These are phyloP conservation scores for Sycophila sp. DNA, from an alignment of 1,140 invertebrate species.

Conservation along the genomic window DNA sequence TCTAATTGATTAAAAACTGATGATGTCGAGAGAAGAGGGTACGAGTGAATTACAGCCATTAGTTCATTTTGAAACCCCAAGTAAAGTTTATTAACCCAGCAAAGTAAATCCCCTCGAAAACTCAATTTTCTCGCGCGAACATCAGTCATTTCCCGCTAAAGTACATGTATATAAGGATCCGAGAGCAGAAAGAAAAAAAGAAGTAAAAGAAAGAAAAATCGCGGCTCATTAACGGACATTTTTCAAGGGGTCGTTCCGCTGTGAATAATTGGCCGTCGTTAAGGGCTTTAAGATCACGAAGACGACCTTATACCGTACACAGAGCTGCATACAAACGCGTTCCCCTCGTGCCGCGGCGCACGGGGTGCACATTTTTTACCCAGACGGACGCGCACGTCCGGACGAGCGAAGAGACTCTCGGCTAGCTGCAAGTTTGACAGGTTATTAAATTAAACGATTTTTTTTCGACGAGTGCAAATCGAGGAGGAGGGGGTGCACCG, in stretches of 20 bases:
- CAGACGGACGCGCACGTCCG: not conserved
- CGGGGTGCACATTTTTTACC: not conserved
- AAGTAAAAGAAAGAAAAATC: constrained; percentile 36
- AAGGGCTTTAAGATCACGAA: constrained; percentile 48
- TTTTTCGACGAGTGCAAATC: constrained; percentile 45
- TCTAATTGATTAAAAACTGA: no score
- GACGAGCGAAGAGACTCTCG: no score
- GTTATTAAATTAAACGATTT: constrained; percentile 63
- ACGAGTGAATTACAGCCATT: no score
- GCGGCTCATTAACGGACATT: constrained; percentile 47
- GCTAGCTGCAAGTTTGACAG: constrained; percentile 46
- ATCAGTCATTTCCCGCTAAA: constrained; percentile 35
- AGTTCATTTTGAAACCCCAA: constrained; percentile 19
- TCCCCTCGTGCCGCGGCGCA: constrained; percentile 8
- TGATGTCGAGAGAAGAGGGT: no score
- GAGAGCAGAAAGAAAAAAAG: not conserved
- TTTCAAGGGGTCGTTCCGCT: constrained; percentile 43
- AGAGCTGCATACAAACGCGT: constrained; percentile 20
- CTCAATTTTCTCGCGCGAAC: constrained; percentile 34
- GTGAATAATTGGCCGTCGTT: constrained; percentile 55
- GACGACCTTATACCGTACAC: no score
- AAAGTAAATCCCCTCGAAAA: constrained; percentile 27
- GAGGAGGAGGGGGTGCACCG: constrained; percentile 37
- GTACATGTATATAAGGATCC: no score
- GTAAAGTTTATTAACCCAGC: constrained; percentile 33